Base-by-base conservation (phyloP, 64 coral and sea anemone species). In the Anthopleura sola region DNA sequence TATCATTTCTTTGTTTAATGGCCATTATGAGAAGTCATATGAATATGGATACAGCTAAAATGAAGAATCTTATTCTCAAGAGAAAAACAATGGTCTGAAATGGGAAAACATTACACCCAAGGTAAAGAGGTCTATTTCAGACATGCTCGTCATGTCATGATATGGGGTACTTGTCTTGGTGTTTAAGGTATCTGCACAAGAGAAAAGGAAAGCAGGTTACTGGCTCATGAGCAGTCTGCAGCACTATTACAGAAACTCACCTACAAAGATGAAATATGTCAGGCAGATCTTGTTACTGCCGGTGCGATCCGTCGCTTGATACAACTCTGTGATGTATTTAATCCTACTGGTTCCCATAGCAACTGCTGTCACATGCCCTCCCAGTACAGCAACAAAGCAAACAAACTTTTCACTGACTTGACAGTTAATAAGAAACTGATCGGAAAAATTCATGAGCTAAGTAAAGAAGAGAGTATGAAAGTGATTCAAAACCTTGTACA, bases 301-400 rank as follows among this genome's bases (percentile, higher is more conserved):
- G 91, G 87, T 23, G 39, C 62, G 23, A 82, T 93, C 31, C 83
- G 88, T 28, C 82, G 80, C 12, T 23, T 93, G 19, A 69, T 93
- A 3, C 18, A 84, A 85, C 49, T 93, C 75, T 89, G 91, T 71
- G 87, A 88, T 23, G 62, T 89, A 44, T 89, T 86, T 62, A 74
- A 89, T 36, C 53, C 86, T 19, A 55, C 26, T 46, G 83, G 82
- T 75, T 29, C 12, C 34, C 91, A 93, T 71, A 40, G 82, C 55
- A 93, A 75, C 46, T 93, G 91, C 86, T 93, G 91, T 55, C 56
- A 81, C 16, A 26, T 83, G 9, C 29, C 24, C 11, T 55, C 49
- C 6, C 0, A 66, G 23, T 85, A 77, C 14, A 84, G 58, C 0
- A 23, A 33, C 10, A 68, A 89, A 17, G 91, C 87, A 31, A 86